A percentile compares a stretch with the other conserved stretches of the same genome.
Evolutionary conservation across 2,113 vertebrate genomes (phyloP).

Genomic region (Puffinus mauretanicus): DNA sequence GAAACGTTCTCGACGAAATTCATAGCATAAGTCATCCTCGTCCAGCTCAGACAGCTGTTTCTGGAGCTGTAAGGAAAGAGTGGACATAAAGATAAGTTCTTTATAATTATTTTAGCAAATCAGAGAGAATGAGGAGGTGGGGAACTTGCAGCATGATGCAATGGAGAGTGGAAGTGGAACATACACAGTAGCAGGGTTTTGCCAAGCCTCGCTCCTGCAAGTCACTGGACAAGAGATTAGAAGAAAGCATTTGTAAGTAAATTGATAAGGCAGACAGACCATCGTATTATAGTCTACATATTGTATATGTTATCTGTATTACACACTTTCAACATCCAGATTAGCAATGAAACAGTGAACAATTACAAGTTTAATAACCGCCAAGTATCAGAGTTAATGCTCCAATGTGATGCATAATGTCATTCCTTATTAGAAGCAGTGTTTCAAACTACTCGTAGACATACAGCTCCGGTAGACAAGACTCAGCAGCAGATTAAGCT

Average conservation of each 20-base stretch:
- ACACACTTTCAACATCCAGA: not conserved
- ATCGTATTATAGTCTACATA: not conserved
- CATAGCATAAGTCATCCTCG: slow-evolving; percentile 95
- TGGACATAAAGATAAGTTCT: not conserved
- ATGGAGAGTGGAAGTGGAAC: not conserved
- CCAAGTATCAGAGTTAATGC: not conserved
- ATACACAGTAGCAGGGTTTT: not conserved
- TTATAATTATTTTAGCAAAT: not conserved
- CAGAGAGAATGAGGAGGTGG: not conserved
- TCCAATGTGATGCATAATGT: not conserved
- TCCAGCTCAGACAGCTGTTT: slow-evolving; percentile 95
- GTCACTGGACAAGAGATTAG: not conserved
- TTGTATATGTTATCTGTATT: not conserved
- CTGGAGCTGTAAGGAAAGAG: slow-evolving; percentile 84
- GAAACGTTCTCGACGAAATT: slow-evolving; percentile 94
- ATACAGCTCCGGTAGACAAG: not conserved
- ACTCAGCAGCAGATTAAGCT: not conserved
- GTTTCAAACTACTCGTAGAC: not conserved
- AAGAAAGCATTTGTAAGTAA: not conserved
- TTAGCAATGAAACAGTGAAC: not conserved
- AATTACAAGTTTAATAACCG: not conserved
- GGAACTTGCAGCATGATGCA: not conserved
- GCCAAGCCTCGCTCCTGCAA: not conserved
- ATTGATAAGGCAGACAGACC: not conserved
- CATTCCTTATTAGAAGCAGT: not conserved